Evolutionary conservation across 2,113 vertebrate genomes (phyloP), one percentile per base, ranked within the genome.

Genomic region (Ptilonorhynchus violaceus): DNA sequence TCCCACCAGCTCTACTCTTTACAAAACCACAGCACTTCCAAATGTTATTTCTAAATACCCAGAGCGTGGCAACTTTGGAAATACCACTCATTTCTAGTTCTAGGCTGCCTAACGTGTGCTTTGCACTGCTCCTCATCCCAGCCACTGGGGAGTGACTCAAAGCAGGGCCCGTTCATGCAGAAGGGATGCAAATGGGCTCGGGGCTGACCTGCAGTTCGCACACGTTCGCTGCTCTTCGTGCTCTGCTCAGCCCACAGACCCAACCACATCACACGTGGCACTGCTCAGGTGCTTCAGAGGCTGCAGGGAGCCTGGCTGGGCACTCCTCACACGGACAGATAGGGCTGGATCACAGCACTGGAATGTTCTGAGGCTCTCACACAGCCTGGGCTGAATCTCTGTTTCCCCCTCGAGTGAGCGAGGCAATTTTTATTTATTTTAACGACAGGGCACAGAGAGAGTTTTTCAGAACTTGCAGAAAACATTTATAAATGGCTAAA

Each of bases 181-280:
- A 76, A 82, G 27, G 31, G 63, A 88, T 55, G 46, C 72, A 78
- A 50, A 86, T 3, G 47, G 77, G 24, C 62, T 69, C 66, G 20
- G 67, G 67, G 35, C 74, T 77, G 72, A 80, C 33, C 85, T 23
- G 25, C 50, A 95, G 89, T 8, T 92, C 78, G 66, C 59, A 20
- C 10, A 20, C 24, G 17, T 27, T 47, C 47, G 21, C 10, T 2
- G 23, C 33, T 63, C 56, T n/a, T 55, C 0, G 0, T 18, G 68
- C 77, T 60, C 91, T 39, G 86, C 78, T 35, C 76, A 16, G 89
- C 62, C 82, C 78, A 63, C 19, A 70, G 10, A 62, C 1, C 42
- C 62, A 82, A 72, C 18, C 2, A 2, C 11, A 55, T 42, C 23
- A 72, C 7, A 58, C 33, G 9, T 33, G 77, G 33, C 53, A 41